A percentile compares a stretch with the other conserved stretches of the same genome.
Evolutionary conservation across 1,140 invertebrate species (phyloP).

Genomic region (Brachionus sp.): DNA sequence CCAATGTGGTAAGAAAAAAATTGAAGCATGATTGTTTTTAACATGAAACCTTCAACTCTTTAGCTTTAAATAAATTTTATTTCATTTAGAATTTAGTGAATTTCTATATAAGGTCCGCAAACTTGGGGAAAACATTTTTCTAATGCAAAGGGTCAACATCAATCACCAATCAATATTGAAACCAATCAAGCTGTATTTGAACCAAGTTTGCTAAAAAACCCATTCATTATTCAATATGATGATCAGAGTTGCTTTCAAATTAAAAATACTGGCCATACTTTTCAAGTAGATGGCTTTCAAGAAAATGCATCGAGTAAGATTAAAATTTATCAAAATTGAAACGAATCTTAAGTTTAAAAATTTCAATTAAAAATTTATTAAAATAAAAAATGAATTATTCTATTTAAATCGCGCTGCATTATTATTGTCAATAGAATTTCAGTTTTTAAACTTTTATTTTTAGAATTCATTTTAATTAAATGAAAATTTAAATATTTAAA

Average conservation of each 20-base stretch:
- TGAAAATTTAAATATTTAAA: background rate
- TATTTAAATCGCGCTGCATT: too few species aligned
- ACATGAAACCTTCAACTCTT: too few species aligned
- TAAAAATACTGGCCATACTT: constrained; percentile 47
- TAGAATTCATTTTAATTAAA: too few species aligned
- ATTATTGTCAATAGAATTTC: too few species aligned
- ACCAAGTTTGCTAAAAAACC: background rate
- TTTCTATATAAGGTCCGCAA: background rate
- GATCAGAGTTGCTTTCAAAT: constrained; percentile 25
- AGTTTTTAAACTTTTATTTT: too few species aligned
- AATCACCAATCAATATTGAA: constrained; percentile 49
- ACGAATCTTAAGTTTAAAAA: too few species aligned
- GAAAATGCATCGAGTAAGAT: constrained; percentile 44
- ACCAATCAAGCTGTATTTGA: constrained; percentile 39
- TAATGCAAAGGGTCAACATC: constrained; percentile 42
- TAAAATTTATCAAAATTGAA: background rate
- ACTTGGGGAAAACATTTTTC: constrained; percentile 29
- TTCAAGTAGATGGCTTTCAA: constrained; percentile 46
- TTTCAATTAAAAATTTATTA: too few species aligned
- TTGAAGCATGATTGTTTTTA: too few species aligned
- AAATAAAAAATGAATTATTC: too few species aligned
- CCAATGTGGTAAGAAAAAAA: constrained; percentile 5
- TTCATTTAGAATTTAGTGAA: background rate
- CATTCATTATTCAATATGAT: constrained; percentile 26
- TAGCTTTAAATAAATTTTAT: background rate